Conservation (phyloP, 2,888 invertebrate species). For the Plusia festucae region DNA sequence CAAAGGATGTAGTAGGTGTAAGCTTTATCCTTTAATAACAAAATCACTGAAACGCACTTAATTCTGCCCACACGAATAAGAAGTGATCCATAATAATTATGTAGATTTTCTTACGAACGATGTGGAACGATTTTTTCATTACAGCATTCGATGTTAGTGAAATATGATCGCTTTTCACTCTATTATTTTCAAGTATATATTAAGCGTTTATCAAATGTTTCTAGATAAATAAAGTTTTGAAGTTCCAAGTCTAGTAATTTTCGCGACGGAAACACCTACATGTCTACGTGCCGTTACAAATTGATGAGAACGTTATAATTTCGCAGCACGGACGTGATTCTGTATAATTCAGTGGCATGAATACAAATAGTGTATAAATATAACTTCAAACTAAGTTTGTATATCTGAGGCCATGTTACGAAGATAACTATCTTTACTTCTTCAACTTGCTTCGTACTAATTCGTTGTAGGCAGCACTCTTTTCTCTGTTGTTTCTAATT, state of each 20-base stretch:
- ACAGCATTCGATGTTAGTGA: not conserved
- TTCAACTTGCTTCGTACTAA: too few relatives aligned
- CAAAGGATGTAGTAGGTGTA: not conserved
- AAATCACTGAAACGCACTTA: constrained; percentile 1
- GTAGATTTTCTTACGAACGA: constrained; percentile 1
- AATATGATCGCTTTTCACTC: not conserved
- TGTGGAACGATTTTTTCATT: not conserved
- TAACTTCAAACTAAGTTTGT: constrained; percentile 4
- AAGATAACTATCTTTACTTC: too few relatives aligned
- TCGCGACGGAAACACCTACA: not conserved
- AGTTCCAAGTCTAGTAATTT: not conserved
- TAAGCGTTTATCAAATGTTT: not conserved
- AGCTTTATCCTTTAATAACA: not conserved
- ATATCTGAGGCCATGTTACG: not conserved
- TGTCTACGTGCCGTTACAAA: constrained; percentile 25
- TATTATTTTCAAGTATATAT: too few relatives aligned
- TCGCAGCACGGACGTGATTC: constrained; percentile 58
- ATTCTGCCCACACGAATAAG: constrained; percentile 2
- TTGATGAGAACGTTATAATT: constrained; percentile 57
- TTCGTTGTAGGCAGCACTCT: too few relatives aligned
- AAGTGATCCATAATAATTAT: constrained; percentile 4
- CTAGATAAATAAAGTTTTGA: not conserved
- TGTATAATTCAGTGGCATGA: constrained; percentile 54
- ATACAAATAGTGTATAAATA: constrained; percentile 57
- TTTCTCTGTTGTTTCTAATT: too few relatives aligned